Conservation (phyloP, 2,888 invertebrate genomes). For the Argynnis bischoffii region DNA sequence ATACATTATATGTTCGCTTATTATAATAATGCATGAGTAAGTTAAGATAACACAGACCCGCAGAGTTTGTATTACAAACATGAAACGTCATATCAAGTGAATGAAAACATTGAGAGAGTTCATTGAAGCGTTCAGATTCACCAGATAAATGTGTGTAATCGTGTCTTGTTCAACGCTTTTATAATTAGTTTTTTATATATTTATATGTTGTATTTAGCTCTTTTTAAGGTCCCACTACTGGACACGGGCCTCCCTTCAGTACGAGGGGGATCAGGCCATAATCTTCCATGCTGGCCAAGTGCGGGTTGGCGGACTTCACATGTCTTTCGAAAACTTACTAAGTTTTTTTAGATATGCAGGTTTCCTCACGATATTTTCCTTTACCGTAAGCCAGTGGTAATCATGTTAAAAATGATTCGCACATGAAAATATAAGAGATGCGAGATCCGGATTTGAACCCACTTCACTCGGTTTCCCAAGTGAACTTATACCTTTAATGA, state of each 20-base stretch:
- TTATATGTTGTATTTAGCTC: background rate
- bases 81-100: conserved; percentile 27
- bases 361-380: too few relatives aligned
- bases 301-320: too few relatives aligned
- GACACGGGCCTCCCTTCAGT: too few relatives aligned
- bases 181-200: conserved; percentile 1
- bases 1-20: background rate
- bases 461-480: too few relatives aligned
- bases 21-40: conserved; percentile 14
- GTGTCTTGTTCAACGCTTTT: background rate
- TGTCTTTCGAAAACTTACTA: too few relatives aligned
- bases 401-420: too few relatives aligned
- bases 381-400: too few relatives aligned
- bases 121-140: conserved; percentile 12
- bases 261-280: too few relatives aligned
- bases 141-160: background rate
- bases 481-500: conserved; percentile 25
- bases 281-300: too few relatives aligned
- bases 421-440: too few relatives aligned
- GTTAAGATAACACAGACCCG: conserved; percentile 9
- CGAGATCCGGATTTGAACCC: too few relatives aligned
- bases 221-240: background rate
- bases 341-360: too few relatives aligned
- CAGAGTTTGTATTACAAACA: conserved; percentile 25
- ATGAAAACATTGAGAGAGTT: conserved; percentile 20